These are phyloP conservation scores for Pogonus chalceus DNA, from an alignment of 1,140 invertebrate species.

Conservation along the genomic window DNA sequence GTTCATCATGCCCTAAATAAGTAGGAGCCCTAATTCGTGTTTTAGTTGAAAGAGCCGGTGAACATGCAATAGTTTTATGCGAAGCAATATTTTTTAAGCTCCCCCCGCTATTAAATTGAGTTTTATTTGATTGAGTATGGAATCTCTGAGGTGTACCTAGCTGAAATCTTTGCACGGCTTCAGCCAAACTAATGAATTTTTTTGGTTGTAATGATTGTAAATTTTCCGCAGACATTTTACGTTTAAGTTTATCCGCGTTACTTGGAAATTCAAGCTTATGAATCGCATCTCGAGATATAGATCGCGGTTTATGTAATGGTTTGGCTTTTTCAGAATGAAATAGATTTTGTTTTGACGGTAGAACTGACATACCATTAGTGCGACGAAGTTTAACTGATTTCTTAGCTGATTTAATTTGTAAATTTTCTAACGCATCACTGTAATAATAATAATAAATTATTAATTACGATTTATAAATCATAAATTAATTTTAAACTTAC, in stretches of 20 bases:
- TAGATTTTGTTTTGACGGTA: neutral
- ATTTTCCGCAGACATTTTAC: constrained; percentile 16
- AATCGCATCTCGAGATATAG: neutral
- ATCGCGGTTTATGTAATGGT: neutral
- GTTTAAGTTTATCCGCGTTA: constrained; percentile 19
- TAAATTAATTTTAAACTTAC: too few relatives aligned
- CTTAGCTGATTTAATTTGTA: neutral
- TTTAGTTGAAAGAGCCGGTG: constrained; percentile 36
- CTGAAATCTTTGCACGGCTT: constrained; percentile 37
- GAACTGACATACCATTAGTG: neutral
- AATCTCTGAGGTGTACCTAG: constrained; percentile 37
- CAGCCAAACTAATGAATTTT: constrained; percentile 36
- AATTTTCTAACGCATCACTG: neutral
- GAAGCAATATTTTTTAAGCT: constrained; percentile 22
- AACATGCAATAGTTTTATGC: constrained; percentile 33
- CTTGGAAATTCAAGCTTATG: too few relatives aligned
- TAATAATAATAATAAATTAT: too few relatives aligned
- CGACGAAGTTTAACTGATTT: neutral
- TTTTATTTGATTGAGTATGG: constrained; percentile 22
- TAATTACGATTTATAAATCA: too few relatives aligned
- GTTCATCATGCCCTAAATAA: constrained; percentile 28
- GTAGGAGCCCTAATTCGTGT: constrained; percentile 24
- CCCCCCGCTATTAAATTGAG: constrained; percentile 7
- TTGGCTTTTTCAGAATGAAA: neutral
- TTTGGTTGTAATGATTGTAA: constrained; percentile 13